Percentiles rank a stretch among this genome's conserved stretches.
phyloP scores from a whole-genome alignment of 2,888 invertebrate species.

The Aleiodes alternator region DNA sequence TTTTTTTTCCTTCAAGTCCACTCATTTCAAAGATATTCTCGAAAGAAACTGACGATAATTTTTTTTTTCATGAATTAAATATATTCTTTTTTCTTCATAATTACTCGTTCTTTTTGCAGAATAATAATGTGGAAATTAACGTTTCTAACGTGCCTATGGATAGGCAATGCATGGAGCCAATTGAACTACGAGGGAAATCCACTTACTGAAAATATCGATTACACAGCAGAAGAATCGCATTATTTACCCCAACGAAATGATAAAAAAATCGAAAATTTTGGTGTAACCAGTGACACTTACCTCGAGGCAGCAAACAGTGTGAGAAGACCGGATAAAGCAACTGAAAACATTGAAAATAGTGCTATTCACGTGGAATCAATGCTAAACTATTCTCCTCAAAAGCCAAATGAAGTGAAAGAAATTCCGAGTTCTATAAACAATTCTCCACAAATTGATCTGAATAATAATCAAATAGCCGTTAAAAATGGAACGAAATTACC shows the following conservation, averaged over 20 bases:
- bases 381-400: neutral
- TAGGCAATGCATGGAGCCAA: slow-evolving; percentile 56
- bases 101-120: slow-evolving; percentile 54
- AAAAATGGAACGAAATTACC: slow-evolving; percentile 20
- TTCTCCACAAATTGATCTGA: neutral
- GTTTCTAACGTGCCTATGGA: slow-evolving; percentile 42
- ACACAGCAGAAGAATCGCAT: slow-evolving; percentile 68
- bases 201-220: slow-evolving; percentile 69
- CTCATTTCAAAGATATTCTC: too few species aligned
- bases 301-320: slow-evolving; percentile 39
- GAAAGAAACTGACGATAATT: too few species aligned
- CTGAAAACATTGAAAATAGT: neutral
- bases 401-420: neutral
- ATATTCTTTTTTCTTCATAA: neutral
- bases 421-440: neutral
- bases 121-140: slow-evolving; percentile 48
- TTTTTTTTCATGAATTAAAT: neutral
- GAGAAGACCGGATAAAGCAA: neutral
- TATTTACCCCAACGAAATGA: slow-evolving; percentile 54
- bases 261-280: slow-evolving; percentile 9
- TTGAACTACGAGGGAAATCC: slow-evolving; percentile 71
- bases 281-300: slow-evolving; percentile 34
- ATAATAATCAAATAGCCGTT: neutral
- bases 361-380: neutral
- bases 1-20: too few species aligned